phyloP scores from a whole-genome alignment of 2,888 invertebrate species.

The Choreutis nemorana region DNA sequence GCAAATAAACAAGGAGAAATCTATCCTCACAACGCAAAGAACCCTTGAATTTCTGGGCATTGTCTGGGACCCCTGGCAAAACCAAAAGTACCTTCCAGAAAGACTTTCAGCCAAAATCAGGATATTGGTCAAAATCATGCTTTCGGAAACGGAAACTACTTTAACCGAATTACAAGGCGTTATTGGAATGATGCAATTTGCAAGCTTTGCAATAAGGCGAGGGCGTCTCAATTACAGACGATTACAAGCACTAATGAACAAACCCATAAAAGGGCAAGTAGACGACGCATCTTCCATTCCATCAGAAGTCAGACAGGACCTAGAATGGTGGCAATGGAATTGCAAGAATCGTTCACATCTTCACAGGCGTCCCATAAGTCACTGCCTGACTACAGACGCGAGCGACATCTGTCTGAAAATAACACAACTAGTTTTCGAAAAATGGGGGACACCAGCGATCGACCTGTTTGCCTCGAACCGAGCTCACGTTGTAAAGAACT shows the following conservation, averaged over 20 bases:
- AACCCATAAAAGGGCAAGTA: background rate
- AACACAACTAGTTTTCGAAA: constrained; percentile 8
- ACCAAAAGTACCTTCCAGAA: background rate
- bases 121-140: background rate
- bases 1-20: constrained; percentile 1
- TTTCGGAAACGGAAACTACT: too few relatives aligned
- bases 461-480: constrained; percentile 8
- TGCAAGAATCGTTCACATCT: constrained; percentile 3
- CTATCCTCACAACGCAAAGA: background rate
- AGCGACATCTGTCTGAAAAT: constrained; percentile 7
- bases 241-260: constrained; percentile 1
- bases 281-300: background rate
- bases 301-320: background rate
- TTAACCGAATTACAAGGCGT: too few relatives aligned
- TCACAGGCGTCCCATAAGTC: constrained; percentile 6
- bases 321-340: constrained; percentile 10
- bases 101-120: background rate
- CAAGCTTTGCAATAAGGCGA: too few relatives aligned
- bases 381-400: constrained; percentile 12
- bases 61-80: background rate
- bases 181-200: too few relatives aligned
- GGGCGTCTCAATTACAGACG: too few relatives aligned
- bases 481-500: constrained; percentile 2
- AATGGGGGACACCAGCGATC: constrained; percentile 6
- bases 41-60: background rate